Base-by-base conservation (phyloP, 2,797 vertebrate species). In the Otolemur crassicaudatus region DNA sequence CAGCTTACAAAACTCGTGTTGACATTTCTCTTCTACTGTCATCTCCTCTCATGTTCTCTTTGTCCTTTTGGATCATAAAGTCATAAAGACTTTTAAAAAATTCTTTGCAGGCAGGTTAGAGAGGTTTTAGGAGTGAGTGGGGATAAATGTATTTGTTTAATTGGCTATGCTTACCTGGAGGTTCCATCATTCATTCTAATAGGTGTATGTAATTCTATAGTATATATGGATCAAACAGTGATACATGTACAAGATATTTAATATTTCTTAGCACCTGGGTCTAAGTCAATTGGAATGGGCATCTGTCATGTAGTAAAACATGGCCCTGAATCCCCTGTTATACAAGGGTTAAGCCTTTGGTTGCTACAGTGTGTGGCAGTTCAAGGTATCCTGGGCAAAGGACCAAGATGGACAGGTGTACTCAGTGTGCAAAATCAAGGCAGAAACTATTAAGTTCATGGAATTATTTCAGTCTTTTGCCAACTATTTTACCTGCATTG, bases 11-110 rank as follows among this genome's bases (percentile, higher is more conserved):
- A 97, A 94, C 4, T 82, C 83, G 49, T 89, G 75, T 65, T 96
- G 82, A 94, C 87, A 79, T 94, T 95, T 97, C 86, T 97, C 72
- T 91, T 80, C 70, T 92, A 81, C 69, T 89, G 43, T 92, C 58
- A 46, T 86, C 60, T 94, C 43, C 31, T 90, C 80, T 95, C n/a
- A 63, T 91, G 63, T 90, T 83, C n/a, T 86, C 46, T 93, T 94
- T 87, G 23, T 83, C 31, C 70, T 94, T 95, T 76, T n/a, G n/a
- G 27, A n/a, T 86, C 31, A 34, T 92, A 67, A 67, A n/a, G 65
- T 34, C 17, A 34, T 67, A n/a, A 20, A 34, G 65, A 91, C 14
- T 86, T 94, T 89, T 69, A 20, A 43, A 81, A 91, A 89, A 61
- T 92, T 91, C 16, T 87, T 95, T 91, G 40, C 29, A 95, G 53